Evolutionary conservation across 2,113 vertebrate species (phyloP), one percentile per base, ranked within the genome.

Genomic region (Alethe diademata): DNA sequence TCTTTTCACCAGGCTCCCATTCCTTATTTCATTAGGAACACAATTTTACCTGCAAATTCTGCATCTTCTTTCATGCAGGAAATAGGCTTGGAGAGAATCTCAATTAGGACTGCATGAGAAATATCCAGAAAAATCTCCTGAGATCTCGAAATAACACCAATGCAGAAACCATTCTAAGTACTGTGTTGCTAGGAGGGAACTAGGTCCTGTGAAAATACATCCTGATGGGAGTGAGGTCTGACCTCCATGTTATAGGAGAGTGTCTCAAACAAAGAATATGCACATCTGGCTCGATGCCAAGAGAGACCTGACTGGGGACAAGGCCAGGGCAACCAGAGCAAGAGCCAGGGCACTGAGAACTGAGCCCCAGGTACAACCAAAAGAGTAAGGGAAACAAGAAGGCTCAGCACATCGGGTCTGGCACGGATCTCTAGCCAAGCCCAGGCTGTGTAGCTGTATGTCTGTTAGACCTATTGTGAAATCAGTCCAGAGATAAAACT

Each of bases 391-490:
- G 42, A 79, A 88, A 88, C 4, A 57, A 22, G 28, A 75, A 64
- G 28, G 24, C n/a, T 69, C 50, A 85, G 58, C 62, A 87, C 26
- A 31, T 3, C 0, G 0, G 69, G 36, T 57, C 50, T 47, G 40
- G 14, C 38, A 51, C 17, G 19, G 25, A 47, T 40, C 43, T 74
- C 38, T n/a, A 57, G 48, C 36, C 62, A 79, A 69, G 45, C 57
- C 45, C 42, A 38, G 84, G 50, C 33, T 71, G 12, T 38, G n/a
- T 57, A 40, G n/a, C 36, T 67, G 24, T 85, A 36, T 9, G 1
- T n/a, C 61, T 78, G 13, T 86, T 66, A 60, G 1, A 64, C 5
- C 31, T 43, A 35, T 20, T 0, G 0, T 54, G 11, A 75, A 26
- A 72, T 12, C 23, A 12, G 20, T 53, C 25, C 50, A 91, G 53